Percentiles rank a stretch among this genome's conserved stretches.
Evolutionary conservation across 2,113 vertebrate genomes (phyloP).

Genomic region (Barnardius zonarius): DNA sequence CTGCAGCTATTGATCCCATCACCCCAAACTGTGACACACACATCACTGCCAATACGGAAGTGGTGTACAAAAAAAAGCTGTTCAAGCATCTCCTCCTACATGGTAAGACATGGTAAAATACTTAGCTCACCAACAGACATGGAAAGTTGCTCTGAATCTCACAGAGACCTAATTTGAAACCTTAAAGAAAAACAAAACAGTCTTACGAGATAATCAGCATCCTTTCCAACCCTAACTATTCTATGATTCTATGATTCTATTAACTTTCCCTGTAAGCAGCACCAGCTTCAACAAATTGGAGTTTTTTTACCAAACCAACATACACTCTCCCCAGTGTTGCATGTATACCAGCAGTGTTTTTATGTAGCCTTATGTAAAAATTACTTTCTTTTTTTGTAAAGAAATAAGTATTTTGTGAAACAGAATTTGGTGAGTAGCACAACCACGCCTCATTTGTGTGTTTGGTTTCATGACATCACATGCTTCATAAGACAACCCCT

Average conservation of each 20-base stretch:
- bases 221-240: too few species aligned
- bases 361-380: background rate
- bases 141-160: background rate
- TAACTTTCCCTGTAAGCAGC: background rate
- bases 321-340: background rate
- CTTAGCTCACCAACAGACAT: background rate
- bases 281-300: background rate
- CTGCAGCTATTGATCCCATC: background rate
- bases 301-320: background rate
- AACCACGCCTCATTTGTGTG: accelerated
- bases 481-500: background rate
- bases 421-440: background rate
- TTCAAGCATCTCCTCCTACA: background rate
- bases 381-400: background rate
- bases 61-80: background rate
- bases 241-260: background rate
- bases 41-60: background rate
- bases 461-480: background rate
- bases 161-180: background rate
- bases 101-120: background rate
- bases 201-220: background rate
- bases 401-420: background rate
- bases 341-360: background rate
- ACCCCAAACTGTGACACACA: background rate
- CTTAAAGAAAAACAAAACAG: background rate